Conservation (phyloP, 2,113 vertebrate genomes). For the Thalassoma bifasciatum region DNA sequence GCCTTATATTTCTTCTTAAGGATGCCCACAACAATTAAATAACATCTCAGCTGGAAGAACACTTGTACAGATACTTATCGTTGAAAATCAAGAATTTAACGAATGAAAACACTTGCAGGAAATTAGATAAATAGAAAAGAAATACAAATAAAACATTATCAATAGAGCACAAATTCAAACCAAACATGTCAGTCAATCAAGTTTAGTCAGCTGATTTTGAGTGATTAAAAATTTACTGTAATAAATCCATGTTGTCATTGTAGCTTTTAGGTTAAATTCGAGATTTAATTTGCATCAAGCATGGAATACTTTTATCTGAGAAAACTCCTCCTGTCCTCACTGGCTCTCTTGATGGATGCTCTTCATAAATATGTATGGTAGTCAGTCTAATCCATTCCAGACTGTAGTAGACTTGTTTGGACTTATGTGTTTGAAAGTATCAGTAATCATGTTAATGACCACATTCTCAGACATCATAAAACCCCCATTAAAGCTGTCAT, state of each 20-base stretch:
- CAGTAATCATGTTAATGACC: slow-evolving; percentile 34
- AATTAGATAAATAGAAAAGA: too few species aligned
- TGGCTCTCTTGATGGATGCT: background rate
- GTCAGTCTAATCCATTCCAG: slow-evolving; percentile 5
- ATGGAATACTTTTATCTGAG: background rate
- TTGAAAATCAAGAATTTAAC: too few species aligned
- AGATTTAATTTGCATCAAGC: background rate
- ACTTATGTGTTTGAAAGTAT: slow-evolving; percentile 6
- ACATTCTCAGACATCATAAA: slow-evolving; percentile 27
- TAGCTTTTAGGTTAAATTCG: too few species aligned
- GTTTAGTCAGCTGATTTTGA: too few species aligned
- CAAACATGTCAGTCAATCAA: too few species aligned
- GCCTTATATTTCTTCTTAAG: slow-evolving; percentile 59
- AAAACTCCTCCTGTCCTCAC: background rate
- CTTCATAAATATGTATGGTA: slow-evolving; percentile 8
- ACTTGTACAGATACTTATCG: slow-evolving; percentile 79
- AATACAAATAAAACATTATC: too few species aligned
- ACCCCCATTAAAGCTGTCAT: slow-evolving; percentile 30
- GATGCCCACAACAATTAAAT: slow-evolving; percentile 84
- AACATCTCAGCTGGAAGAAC: slow-evolving; percentile 82
- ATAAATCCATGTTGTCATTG: background rate
- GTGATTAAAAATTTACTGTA: too few species aligned
- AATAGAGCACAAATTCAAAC: too few species aligned
- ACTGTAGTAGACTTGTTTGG: background rate
- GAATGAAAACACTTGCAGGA: too few species aligned